These are phyloP conservation scores for Ormyrus pomaceus DNA, from an alignment of 2,888 invertebrate genomes.

Conservation along the genomic window DNA sequence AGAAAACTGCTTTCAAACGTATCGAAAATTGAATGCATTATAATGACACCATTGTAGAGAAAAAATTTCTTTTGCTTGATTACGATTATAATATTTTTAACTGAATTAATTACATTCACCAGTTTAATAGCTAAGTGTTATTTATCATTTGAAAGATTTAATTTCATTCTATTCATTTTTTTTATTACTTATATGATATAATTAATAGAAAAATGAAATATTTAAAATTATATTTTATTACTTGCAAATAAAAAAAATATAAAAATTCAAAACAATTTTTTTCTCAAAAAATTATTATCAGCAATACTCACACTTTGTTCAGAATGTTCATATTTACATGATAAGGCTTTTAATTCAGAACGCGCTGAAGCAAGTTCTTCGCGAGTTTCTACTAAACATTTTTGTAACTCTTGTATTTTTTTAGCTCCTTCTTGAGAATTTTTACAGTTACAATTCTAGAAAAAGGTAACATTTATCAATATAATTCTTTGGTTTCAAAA, in stretches of 20 bases:
- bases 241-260: not conserved
- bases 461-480: not conserved
- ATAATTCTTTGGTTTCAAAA: not conserved
- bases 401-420: conserved; percentile 59
- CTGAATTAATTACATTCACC: not conserved
- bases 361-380: conserved; percentile 59
- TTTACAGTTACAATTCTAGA: conserved; percentile 25
- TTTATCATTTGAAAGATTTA: no score
- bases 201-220: no score
- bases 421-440: conserved; percentile 58
- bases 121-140: no score
- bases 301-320: conserved; percentile 59
- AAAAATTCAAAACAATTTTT: conserved; percentile 25
- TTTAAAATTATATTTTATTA: conserved; percentile 3
- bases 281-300: not conserved
- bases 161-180: no score
- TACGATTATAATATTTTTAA: not conserved
- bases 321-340: conserved; percentile 59
- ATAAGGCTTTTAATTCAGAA: conserved; percentile 57
- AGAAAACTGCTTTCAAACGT: conserved; percentile 28
- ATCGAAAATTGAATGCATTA: not conserved
- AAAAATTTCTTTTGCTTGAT: conserved; percentile 12
- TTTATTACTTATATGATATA: no score
- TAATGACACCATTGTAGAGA: not conserved
- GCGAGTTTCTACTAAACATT: conserved; percentile 62